Evolutionary conservation across 2,888 invertebrate genomes (phyloP), one percentile per base, ranked within the genome.

Genomic region (Tetanocera ferruginea): DNA sequence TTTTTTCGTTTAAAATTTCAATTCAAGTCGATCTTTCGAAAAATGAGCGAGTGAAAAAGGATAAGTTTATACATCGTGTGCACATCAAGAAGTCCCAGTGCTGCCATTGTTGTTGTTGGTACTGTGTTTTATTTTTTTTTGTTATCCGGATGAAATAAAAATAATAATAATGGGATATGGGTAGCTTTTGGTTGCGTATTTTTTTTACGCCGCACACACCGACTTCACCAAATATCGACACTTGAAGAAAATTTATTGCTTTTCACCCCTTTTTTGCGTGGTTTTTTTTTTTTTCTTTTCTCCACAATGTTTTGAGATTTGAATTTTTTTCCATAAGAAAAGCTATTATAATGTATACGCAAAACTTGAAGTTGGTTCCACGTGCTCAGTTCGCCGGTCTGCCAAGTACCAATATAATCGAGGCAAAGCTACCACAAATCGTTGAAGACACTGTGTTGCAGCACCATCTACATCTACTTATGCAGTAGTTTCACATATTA

Each of bases 181-280:
- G 14, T 66, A 8, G 9, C 66, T 31, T 23, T 66, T 14, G 28
- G 66, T 25, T 64, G 17, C 75, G 34, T 19, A n/a, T 19, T 31
- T 34, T 55, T 60, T 60, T 2, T 55, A 19, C 3, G 73, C 49
- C n/a, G 25, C 60, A 73, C n/a, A 62, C 57, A 75, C 62, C 76
- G 79, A 77, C 73, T 76, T 81, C 83, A 82, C 85, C 86, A 86
- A 87, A 86, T 86, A 87, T 87, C 88, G 88, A 85, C 85, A 86
- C 89, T 88, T 87, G 86, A 87, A 83, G 82, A 85, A 87, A 88
- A 88, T 88, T 88, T 88, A 88, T 88, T 85, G 88, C 87, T 86
- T 87, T 89, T 86, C 85, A 88, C 89, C 88, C 88, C 87, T 88
- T 88, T 84, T 83, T 85, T 82, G 67, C 79, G 80, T 80, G 79